Conservation (phyloP, 2,113 vertebrate genomes). For the Sus scrofa region DNA sequence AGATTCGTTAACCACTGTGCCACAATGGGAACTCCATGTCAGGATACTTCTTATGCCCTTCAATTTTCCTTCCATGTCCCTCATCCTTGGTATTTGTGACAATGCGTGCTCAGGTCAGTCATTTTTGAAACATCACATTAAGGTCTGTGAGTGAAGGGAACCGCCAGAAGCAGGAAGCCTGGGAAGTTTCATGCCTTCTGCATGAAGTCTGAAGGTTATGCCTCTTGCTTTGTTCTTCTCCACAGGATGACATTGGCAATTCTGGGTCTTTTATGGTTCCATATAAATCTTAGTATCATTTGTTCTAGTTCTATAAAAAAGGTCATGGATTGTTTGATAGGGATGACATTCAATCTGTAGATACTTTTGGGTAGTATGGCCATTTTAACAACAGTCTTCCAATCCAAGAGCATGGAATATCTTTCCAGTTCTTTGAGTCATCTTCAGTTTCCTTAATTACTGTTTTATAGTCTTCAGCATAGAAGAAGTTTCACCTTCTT, state of each 20-base stretch:
- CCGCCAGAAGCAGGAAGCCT: not conserved
- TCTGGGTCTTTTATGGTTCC: too few relatives aligned
- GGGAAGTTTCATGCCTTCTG: too few relatives aligned
- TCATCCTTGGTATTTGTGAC: not conserved
- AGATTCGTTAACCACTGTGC: too few relatives aligned
- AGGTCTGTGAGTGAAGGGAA: not conserved
- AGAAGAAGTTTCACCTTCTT: not conserved
- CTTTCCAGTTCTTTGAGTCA: not conserved
- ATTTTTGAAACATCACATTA: not conserved
- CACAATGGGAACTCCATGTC: too few relatives aligned
- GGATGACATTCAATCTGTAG: not conserved
- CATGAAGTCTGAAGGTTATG: too few relatives aligned
- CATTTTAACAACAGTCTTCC: not conserved
- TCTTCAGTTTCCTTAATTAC: not conserved
- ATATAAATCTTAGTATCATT: too few relatives aligned
- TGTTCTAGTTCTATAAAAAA: too few relatives aligned
- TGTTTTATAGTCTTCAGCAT: not conserved
- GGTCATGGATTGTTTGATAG: not conserved
- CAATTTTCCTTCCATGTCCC: slow-evolving; percentile 35
- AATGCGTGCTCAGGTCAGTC: not conserved
- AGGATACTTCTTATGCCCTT: slow-evolving; percentile 51
- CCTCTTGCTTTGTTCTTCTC: too few relatives aligned
- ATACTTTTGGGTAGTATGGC: not conserved
- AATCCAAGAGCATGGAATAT: not conserved
- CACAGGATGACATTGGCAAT: too few relatives aligned